Evolutionary conservation across 1,140 invertebrate genomes (phyloP), one percentile per base, ranked within the genome.

Genomic region (Drosophila biarmipes): DNA sequence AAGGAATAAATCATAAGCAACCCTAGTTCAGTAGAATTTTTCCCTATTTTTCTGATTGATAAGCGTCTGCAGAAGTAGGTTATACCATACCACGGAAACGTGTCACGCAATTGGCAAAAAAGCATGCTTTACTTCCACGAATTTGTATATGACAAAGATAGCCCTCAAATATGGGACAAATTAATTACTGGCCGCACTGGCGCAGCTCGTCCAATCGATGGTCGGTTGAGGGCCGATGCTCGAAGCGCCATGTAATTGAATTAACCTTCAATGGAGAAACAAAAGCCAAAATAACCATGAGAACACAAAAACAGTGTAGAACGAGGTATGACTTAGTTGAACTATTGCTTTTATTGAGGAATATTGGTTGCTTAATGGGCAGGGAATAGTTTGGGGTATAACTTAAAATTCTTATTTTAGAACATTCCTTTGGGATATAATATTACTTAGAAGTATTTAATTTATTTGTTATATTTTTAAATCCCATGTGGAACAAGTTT

Each of bases 191-290:
- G 31, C 51, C 37, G 8, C 31, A 45, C 31, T 49, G 49, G 54
- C 72, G 73, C 69, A 74, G 38, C 51, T 49, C 69, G 37, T 31
- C 51, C 80, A 76, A 81, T 78, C 75, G 79, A 78, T 73, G 34
- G 48, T 24, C 54, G 48, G 67, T 58, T 51, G 53, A 31, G 34
- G 31, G 54, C 24, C 55, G 58, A 21, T 63, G 29, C n/a, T 66
- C 17, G 29, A 37, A 24, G 34, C 34, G 48, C 14, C 61, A 58
- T 76, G 81, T 86, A 86, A 86, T 86, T 86, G 66, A 87, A 87
- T 86, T 86, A 86, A 86, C 82, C 82, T 86, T 87, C 74, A 64
- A 40, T 72, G 72, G 37, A 71, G 56, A 63, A 52, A 71, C 72
- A 53, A 75, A 80, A 62, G 37, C 42, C 64, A 71, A 56, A 38